Base-by-base conservation (phyloP, 2,797 vertebrate species). In the Siniperca scherzeri region DNA sequence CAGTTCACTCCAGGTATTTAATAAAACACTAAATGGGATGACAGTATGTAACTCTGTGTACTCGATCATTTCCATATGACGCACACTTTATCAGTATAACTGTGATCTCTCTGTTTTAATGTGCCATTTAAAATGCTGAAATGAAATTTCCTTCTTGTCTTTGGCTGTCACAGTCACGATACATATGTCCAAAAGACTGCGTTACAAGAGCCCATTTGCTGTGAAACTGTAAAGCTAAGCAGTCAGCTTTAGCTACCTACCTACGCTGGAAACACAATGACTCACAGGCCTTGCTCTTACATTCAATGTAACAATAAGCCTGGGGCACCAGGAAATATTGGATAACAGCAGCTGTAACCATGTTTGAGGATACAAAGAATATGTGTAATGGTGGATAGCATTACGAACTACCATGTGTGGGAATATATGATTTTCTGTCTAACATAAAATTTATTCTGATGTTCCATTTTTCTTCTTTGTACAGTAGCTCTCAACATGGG, bases 241-340 rank as follows among this genome's bases (percentile, higher is more conserved):
- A 90, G 92, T 92, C 93, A 91, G 93, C 94, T 95, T 94, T 92
- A 91, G 87, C 94, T 93, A 87, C 89, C 93, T 94, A 91, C 92
- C 94, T 94, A 92, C 89, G 88, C 93, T 91, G 87, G 88, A 89
- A 94, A 89, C 90, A 93, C 88, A 81, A 74, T 95, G 93, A 94
- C 91, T 95, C 93, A 94, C 86, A 89, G 88, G 81, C 89, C 92
- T 88, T 87, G 88, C 89, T 92, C 86, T 91, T 87, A 79, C 80
- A 89, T 90, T 93, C 83, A 91, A 33, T 87, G 85, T 70, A 91
- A 88, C 91, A 91, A 82, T 90, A 84, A 89, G 92, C 94, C 93
- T 46, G 72, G 86, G 92, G 93, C 89, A 76, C 74, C 78, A 83
- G 90, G 83, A 91, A 82, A 76, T 85, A 89, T 94, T 93, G 92